These are phyloP conservation scores for Esox lucius DNA, from an alignment of 2,797 vertebrate genomes.

Conservation along the genomic window DNA sequence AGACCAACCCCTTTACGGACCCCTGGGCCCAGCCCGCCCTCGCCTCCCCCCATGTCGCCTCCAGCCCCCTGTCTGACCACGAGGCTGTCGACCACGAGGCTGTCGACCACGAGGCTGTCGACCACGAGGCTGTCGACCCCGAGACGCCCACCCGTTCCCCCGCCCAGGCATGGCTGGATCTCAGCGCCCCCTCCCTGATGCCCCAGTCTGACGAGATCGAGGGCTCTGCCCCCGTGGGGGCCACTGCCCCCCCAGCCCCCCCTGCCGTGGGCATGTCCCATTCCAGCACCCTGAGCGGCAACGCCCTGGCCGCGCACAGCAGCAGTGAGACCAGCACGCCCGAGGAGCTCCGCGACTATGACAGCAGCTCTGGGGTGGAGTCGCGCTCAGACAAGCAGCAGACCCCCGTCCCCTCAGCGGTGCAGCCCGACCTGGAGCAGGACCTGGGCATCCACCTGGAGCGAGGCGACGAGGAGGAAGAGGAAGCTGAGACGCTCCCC, in stretches of 20 bases:
- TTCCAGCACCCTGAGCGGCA: slow-evolving; percentile 77
- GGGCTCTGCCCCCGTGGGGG: slow-evolving; percentile 37
- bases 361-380: slow-evolving; percentile 88
- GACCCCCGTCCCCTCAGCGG: slow-evolving; percentile 65
- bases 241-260: slow-evolving; percentile 25
- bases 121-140: slow-evolving; percentile 58
- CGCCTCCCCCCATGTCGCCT: slow-evolving; percentile 35
- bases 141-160: slow-evolving; percentile 68
- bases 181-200: slow-evolving; percentile 44
- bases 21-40: slow-evolving; percentile 69
- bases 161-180: slow-evolving; percentile 61
- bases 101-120: slow-evolving; percentile 62
- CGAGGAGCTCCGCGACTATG: slow-evolving; percentile 88
- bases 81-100: slow-evolving; percentile 61
- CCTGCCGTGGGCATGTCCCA: slow-evolving; percentile 63
- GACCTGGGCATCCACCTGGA: slow-evolving; percentile 86
- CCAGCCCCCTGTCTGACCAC: slow-evolving; percentile 63
- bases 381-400: slow-evolving; percentile 81
- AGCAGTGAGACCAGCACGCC: slow-evolving; percentile 90
- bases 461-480: slow-evolving; percentile 79
- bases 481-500: slow-evolving; percentile 82
- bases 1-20: slow-evolving; percentile 69
- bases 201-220: slow-evolving; percentile 41
- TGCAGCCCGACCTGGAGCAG: slow-evolving; percentile 77
- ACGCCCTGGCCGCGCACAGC: slow-evolving; percentile 79